phyloP scores from a whole-genome alignment of 2,113 vertebrate species.

The Rhodinocichla rosea region DNA sequence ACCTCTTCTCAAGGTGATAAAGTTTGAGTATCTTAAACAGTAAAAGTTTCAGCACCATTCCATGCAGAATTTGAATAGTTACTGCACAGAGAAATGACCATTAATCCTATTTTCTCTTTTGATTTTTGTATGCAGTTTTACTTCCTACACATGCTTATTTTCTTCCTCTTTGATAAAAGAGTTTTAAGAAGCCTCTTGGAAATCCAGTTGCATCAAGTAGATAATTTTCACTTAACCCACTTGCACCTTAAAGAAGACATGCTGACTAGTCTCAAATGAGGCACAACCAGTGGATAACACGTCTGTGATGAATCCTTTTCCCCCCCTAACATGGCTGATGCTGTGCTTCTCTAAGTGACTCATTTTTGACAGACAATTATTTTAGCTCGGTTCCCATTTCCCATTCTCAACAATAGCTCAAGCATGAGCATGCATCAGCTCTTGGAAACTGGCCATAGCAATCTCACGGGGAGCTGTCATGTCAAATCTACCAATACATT shows the following conservation, averaged over 20 bases:
- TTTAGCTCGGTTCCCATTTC: neutral
- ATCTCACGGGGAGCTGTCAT: neutral
- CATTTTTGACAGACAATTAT: slow-evolving; percentile 21
- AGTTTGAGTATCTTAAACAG: neutral
- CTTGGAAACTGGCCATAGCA: neutral
- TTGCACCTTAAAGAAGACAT: neutral
- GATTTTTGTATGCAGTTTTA: neutral
- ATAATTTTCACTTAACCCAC: neutral
- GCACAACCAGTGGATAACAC: neutral
- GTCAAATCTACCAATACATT: neutral
- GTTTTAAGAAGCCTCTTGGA: neutral
- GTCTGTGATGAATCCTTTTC: neutral
- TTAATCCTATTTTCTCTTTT: neutral
- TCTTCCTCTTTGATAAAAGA: neutral
- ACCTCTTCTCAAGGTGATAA: neutral
- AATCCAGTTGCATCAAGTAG: neutral
- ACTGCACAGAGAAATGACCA: neutral
- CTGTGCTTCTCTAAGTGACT: neutral
- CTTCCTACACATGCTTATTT: neutral
- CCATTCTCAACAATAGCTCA: neutral
- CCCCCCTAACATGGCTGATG: neutral
- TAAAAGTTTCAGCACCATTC: neutral
- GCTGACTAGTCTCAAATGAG: neutral
- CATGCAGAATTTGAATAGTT: neutral
- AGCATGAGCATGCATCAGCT: neutral